phyloP scores from a whole-genome alignment of 2,888 invertebrate species.

The Apodemia duryi region DNA sequence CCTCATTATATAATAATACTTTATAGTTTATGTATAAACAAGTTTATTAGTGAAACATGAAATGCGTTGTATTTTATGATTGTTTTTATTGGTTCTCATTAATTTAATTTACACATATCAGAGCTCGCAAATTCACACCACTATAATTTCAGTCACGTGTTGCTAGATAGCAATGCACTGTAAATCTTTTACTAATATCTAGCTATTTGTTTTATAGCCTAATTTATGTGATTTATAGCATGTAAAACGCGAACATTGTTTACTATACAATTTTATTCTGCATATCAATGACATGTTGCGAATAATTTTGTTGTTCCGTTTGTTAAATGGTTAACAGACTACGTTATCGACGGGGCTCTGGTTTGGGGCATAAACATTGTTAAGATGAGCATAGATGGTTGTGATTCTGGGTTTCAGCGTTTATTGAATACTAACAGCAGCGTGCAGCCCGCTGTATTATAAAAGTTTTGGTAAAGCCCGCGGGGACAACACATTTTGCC shows the following conservation, averaged over 20 bases:
- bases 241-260: neutral
- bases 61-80: neutral
- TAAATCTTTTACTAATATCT: slow-evolving; percentile 4
- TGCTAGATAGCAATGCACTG: neutral
- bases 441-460: too few species aligned
- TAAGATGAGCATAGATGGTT: too few species aligned
- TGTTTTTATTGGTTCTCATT: neutral
- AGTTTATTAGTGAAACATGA: neutral
- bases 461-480: too few species aligned
- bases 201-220: neutral
- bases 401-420: too few species aligned
- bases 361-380: too few species aligned
- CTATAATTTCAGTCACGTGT: neutral
- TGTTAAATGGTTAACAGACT: too few species aligned
- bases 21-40: too few species aligned
- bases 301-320: too few species aligned
- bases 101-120: neutral
- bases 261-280: neutral
- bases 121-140: neutral
- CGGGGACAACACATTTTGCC: too few species aligned
- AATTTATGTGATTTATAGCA: neutral
- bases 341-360: too few species aligned
- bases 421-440: too few species aligned
- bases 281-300: neutral
- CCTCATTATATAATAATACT: too few species aligned